These are phyloP conservation scores for Sander lucioperca DNA, from an alignment of 2,113 vertebrate genomes.

Conservation along the genomic window DNA sequence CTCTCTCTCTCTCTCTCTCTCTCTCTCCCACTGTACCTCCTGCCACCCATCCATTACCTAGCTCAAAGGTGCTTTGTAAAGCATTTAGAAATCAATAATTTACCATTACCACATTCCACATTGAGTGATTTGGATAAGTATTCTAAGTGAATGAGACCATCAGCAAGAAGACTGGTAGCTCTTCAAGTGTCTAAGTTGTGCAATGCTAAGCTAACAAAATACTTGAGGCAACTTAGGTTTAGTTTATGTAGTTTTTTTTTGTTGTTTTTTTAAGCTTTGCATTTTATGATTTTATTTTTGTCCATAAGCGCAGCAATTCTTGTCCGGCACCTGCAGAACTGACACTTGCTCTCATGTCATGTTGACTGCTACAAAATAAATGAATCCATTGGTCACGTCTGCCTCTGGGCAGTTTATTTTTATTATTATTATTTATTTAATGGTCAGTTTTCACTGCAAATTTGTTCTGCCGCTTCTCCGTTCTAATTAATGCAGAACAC, in stretches of 20 bases:
- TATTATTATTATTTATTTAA: constrained; percentile 41
- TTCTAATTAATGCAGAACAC: constrained; percentile 50
- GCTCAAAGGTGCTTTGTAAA: constrained; percentile 26
- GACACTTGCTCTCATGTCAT: constrained; percentile 32
- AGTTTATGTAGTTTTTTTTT: neutral
- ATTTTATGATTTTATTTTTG: neutral
- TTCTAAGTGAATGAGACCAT: constrained; percentile 29
- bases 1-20: no score
- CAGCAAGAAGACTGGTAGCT: constrained; percentile 25
- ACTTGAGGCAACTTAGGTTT: neutral
- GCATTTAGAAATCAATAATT: constrained; percentile 54
- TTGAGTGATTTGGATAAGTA: constrained; percentile 51
- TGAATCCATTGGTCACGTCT: constrained; percentile 26
- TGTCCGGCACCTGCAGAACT: neutral
- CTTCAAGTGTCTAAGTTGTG: neutral
- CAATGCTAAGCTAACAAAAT: neutral
- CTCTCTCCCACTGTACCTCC: constrained; percentile 19
- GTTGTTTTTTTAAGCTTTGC: neutral
- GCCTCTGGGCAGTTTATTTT: neutral
- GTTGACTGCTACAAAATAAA: constrained; percentile 10
- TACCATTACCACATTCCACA: constrained; percentile 34
- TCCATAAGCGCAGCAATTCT: neutral
- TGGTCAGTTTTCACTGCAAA: constrained; percentile 19
- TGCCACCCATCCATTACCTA: constrained; percentile 25
- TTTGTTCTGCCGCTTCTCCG: neutral